A percentile compares a stretch with the other conserved stretches of the same genome.
Conservation (phyloP, 2,888 invertebrate genomes). For the Epinotia bilunana region DNA sequence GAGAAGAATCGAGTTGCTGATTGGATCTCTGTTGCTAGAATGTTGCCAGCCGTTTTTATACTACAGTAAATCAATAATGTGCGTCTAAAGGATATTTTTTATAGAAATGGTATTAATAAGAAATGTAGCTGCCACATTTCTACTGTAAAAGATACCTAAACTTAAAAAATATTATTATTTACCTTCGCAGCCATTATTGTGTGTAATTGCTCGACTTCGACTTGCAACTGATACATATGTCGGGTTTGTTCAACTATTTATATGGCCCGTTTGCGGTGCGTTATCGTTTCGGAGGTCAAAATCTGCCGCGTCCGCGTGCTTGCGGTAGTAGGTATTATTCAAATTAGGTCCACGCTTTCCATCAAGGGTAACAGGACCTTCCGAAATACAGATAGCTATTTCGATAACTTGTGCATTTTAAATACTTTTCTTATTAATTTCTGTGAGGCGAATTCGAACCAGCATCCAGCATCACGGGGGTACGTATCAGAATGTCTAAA, state of each 20-base stretch:
- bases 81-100: constrained; percentile 11
- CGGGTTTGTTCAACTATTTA: constrained; percentile 18
- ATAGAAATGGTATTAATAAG: neutral
- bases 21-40: no score
- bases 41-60: no score
- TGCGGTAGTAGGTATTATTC: constrained; percentile 4
- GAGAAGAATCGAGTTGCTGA: no score
- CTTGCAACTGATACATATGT: constrained; percentile 24
- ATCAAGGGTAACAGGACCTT: constrained; percentile 22
- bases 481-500: no score
- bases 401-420: no score
- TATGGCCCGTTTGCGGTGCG: constrained; percentile 16
- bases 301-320: constrained; percentile 5
- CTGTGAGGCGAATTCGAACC: no score
- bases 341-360: neutral
- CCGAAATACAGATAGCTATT: neutral
- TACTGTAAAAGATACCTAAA: no score
- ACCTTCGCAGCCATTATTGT: constrained; percentile 37
- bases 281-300: constrained; percentile 35
- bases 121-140: constrained; percentile 16
- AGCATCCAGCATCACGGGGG: no score
- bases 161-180: neutral
- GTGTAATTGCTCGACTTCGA: constrained; percentile 23
- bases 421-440: no score
- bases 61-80: no score